These are phyloP conservation scores for Magallana gigas DNA, from an alignment of 1,140 invertebrate genomes.

Conservation along the genomic window DNA sequence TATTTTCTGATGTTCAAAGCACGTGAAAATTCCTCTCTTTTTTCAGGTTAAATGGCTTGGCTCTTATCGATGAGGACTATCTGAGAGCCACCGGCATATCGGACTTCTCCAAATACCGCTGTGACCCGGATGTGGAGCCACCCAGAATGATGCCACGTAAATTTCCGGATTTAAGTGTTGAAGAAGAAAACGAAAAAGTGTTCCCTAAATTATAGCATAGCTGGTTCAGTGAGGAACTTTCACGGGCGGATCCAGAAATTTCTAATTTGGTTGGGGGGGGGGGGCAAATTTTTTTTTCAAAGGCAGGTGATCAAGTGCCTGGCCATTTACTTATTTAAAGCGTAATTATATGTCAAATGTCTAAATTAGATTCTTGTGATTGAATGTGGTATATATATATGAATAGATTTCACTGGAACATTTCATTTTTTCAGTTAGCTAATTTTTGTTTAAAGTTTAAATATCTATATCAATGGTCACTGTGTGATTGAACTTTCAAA, in stretches of 20 bases:
- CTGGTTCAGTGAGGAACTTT: neutral
- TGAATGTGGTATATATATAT: too few relatives aligned
- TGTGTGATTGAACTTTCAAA: too few relatives aligned
- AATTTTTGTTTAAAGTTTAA: too few relatives aligned
- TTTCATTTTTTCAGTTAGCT: too few relatives aligned
- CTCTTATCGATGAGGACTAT: slow-evolving; percentile 71
- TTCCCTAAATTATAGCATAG: slow-evolving; percentile 44
- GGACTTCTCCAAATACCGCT: slow-evolving; percentile 68
- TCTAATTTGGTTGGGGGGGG: too few relatives aligned
- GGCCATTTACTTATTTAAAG: too few relatives aligned
- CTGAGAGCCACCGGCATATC: slow-evolving; percentile 64
- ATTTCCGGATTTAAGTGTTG: slow-evolving; percentile 66
- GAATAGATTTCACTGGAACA: too few relatives aligned
- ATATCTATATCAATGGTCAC: too few relatives aligned
- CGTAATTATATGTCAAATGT: too few relatives aligned
- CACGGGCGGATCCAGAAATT: neutral
- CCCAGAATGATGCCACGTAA: slow-evolving; percentile 69
- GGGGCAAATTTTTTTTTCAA: neutral
- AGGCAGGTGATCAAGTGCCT: neutral
- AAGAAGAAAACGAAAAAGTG: slow-evolving; percentile 61
- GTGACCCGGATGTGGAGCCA: slow-evolving; percentile 68
- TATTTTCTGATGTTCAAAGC: too few relatives aligned
- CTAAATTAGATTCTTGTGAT: too few relatives aligned
- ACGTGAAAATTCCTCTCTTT: neutral
- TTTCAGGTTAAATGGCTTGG: slow-evolving; percentile 68